Conservation (phyloP, 1,140 invertebrate species). For the Caenorhabditis tropicalis region DNA sequence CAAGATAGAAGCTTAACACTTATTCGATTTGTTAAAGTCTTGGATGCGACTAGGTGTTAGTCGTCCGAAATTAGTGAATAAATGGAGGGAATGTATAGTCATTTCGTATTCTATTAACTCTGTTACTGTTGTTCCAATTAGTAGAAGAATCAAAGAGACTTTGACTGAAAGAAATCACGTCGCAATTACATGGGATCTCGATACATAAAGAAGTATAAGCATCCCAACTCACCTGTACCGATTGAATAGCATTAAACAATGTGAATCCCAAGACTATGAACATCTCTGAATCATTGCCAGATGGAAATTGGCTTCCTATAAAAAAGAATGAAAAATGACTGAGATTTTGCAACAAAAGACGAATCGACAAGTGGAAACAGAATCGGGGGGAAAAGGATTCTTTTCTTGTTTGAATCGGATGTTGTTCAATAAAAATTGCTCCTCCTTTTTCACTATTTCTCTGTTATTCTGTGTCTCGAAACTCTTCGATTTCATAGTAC, state of each 20-base stretch:
- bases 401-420: background rate
- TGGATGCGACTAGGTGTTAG: too few relatives aligned
- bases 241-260: background rate
- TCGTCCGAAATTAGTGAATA: too few relatives aligned
- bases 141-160: too few relatives aligned
- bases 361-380: background rate
- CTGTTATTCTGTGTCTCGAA: background rate
- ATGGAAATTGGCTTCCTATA: background rate
- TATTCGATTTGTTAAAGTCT: too few relatives aligned
- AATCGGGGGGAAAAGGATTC: background rate
- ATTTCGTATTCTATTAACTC: too few relatives aligned
- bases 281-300: constrained; percentile 34
- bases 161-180: too few relatives aligned
- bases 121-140: too few relatives aligned
- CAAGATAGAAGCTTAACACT: too few relatives aligned
- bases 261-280: constrained; percentile 6
- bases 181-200: too few relatives aligned
- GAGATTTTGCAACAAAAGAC: constrained; percentile 25
- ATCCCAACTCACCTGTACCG: background rate
- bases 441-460: background rate
- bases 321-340: background rate
- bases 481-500: background rate
- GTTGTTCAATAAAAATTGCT: constrained; percentile 28
- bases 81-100: too few relatives aligned
- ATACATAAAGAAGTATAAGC: background rate